Evolutionary conservation across 2,113 vertebrate genomes (phyloP), one percentile per base, ranked within the genome.

Genomic region (Dipodomys stephensi): DNA sequence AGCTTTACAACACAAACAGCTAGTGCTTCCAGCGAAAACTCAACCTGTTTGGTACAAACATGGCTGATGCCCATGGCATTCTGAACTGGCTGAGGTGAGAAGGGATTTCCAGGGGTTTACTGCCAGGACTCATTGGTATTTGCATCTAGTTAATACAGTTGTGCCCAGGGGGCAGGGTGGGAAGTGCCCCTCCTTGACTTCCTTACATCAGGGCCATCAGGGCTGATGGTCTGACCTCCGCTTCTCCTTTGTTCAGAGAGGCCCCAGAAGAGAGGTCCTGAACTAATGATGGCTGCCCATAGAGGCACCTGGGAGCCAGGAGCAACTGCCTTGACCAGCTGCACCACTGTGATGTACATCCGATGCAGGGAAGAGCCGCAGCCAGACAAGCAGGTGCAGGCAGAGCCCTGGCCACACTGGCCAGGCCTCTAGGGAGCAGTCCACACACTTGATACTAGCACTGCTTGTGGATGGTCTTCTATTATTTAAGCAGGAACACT

Each of bases 401-500:
- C 23, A 46, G 35, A 53, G 68, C 3, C 69, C 19, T 25, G 60
- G 22, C 23, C 7, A 12, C 16, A 25, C 62, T 15, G 18, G 18
- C n/a, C 44, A 30, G 72, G 44, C 19, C 13, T 28, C n/a, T 0
- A 44, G 30, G 53, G 71, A 64, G 7, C 65, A 35, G 18, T 28
- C 23, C 30, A 5, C 12, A 22, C 35, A 20, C 18, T 49, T 0
- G 1, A 8, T 27, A 3, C 19, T 71, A 8, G 18, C 11, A 19
- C 39, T 30, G 1, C 25, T 28, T 5, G 25, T 18, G 6, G 13
- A 3, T 9, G 62, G 64, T 46, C 15, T 22, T 30, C 16, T 8
- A 23, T 12, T 19, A 20, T 32, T 57, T 23, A 25, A 57, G 20
- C n/a, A 67, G 60, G 44, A 19, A 69, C 77, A 67, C 77, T 25